Evolutionary conservation across 1,140 invertebrate genomes (phyloP), one percentile per base, ranked within the genome.

Genomic region (Dendroctonus ponderosae): DNA sequence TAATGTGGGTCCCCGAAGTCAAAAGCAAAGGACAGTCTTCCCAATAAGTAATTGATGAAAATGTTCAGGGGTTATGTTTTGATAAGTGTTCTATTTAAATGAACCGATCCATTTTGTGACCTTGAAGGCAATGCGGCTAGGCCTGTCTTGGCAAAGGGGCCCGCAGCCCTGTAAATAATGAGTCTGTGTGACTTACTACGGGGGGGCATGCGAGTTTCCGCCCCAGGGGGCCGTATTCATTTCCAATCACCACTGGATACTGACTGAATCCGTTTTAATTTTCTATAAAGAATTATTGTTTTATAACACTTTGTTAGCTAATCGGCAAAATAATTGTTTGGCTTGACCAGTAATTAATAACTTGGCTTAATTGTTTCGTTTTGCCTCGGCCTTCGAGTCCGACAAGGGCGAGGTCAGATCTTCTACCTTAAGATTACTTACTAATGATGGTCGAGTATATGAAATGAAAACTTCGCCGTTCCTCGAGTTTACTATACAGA

Each of bases 231-330:
- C 72, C 75, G 75, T 76, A 77, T 77, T 77, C 76, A 77, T 77
- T 77, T 77, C 74, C 76, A 77, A 77, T 77, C 76, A 77, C 76
- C 76, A 76, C 76, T 77, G 76, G 76, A 77, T 77, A 76, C 76
- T 76, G 70, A 68, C 68, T 69, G 67, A 62, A 72, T 71, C 69
- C 59, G 71, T 75, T 75, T 73, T 75, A 75, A 76, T 77, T 76
- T 74, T 75, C 72, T 68, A 72, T 72, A 62, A 73, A 71, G 73
- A 74, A 73, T 76, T 77, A 76, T 77, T 76, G 76, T 76, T 77
- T 77, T 75, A 74, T 71, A 74, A 76, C 74, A 76, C 75, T 75
- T 74, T 63, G 62, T 71, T 71, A 51, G 53, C 66, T 70, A 70
- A 70, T 72, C 65, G 61, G 60, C 66, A 62, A 68, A 68, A 63